A percentile compares a stretch with the other conserved stretches of the same genome.
Evolutionary conservation across 2,888 invertebrate genomes (phyloP).

Genomic region (Eretmocerus hayati): DNA sequence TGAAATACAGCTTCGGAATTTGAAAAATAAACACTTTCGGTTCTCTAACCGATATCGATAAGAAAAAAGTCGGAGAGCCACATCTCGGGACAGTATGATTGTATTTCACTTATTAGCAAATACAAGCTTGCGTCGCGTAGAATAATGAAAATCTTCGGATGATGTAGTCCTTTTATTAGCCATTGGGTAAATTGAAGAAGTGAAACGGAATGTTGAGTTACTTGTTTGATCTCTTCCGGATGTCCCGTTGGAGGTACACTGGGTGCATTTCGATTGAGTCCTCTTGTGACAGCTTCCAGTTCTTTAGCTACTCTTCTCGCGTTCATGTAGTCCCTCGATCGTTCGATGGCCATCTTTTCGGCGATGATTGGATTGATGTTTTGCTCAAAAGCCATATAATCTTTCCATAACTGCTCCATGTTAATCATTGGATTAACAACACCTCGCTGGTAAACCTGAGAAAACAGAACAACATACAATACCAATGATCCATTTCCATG

Average conservation of each 20-base stretch:
- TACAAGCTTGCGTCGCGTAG: too few relatives aligned
- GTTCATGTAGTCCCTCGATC: slow-evolving; percentile 96
- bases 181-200: too few relatives aligned
- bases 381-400: slow-evolving; percentile 95
- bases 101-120: too few relatives aligned
- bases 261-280: slow-evolving; percentile 90
- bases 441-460: slow-evolving; percentile 85
- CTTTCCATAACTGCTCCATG: slow-evolving; percentile 94
- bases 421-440: slow-evolving; percentile 95
- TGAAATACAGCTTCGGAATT: too few relatives aligned
- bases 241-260: slow-evolving; percentile 92
- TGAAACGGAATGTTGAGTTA: too few relatives aligned
- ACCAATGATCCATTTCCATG: neutral
- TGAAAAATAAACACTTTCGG: too few relatives aligned
- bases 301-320: slow-evolving; percentile 94
- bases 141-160: too few relatives aligned
- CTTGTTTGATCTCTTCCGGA: slow-evolving; percentile 88
- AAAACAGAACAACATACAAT: too few relatives aligned
- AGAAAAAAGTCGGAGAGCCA: too few relatives aligned
- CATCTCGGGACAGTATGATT: too few relatives aligned
- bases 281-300: slow-evolving; percentile 88
- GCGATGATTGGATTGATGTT: slow-evolving; percentile 83
- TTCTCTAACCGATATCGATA: too few relatives aligned
- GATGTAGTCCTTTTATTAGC: too few relatives aligned
- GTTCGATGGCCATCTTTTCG: slow-evolving; percentile 95